These are phyloP conservation scores for Ptiloglossa arizonensis DNA, from an alignment of 1,140 invertebrate species.

Conservation along the genomic window DNA sequence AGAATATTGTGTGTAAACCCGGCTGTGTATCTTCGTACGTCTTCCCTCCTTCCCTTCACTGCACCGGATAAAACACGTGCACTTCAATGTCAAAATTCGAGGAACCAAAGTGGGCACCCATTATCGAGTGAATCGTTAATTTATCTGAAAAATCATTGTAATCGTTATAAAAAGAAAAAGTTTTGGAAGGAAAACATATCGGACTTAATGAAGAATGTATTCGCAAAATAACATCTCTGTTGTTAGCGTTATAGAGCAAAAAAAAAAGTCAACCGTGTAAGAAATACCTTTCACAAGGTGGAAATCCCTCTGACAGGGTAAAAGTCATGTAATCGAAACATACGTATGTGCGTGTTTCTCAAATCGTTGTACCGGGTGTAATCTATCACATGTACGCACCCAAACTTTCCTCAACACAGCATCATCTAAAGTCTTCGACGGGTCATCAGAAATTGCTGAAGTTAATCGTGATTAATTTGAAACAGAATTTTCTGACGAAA, in stretches of 20 bases:
- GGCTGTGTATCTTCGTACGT: constrained; percentile 60
- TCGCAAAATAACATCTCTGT: background rate
- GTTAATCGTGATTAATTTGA: too few species aligned
- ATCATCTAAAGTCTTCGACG: constrained; percentile 57
- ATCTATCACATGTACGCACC: constrained; percentile 44
- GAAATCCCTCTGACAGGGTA: background rate
- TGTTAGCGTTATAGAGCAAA: constrained; percentile 1
- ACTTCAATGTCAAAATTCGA: constrained; percentile 13
- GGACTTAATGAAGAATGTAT: constrained; percentile 1
- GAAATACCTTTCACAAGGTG: background rate
- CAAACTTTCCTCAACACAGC: constrained; percentile 48
- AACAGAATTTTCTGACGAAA: constrained; percentile 12
- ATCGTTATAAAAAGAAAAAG: background rate
- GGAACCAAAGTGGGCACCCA: constrained; percentile 9
- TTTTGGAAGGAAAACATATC: constrained; percentile 37
- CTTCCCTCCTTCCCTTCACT: constrained; percentile 47
- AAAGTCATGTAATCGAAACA: too few species aligned
- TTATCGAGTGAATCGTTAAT: background rate
- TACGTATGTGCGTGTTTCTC: constrained; percentile 55
- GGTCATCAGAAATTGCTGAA: constrained; percentile 37
- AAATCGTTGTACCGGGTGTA: constrained; percentile 45
- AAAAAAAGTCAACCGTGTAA: background rate
- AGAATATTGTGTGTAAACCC: constrained; percentile 55
- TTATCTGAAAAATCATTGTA: constrained; percentile 4
- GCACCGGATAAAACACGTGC: constrained; percentile 54